Conservation (phyloP, 1,140 invertebrate genomes). For the Drosophila trapezifrons region DNA sequence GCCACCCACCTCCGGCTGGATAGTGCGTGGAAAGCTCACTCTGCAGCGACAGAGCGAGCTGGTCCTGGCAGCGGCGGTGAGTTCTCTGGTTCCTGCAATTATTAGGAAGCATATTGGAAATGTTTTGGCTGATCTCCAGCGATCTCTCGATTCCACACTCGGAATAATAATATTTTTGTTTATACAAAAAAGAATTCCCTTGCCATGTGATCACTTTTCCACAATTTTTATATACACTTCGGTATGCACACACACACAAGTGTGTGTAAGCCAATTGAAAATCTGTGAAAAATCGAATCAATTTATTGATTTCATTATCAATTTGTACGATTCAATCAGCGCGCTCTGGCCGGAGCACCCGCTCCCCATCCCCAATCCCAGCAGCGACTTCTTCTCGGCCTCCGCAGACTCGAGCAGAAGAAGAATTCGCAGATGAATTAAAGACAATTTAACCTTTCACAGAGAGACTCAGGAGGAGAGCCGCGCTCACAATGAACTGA, state of each 20-base stretch:
- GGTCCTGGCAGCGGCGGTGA: constrained; percentile 79
- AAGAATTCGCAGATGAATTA: constrained; percentile 79
- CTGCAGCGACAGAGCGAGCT: constrained; percentile 73
- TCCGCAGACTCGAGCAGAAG: constrained; percentile 45
- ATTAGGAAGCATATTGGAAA: constrained; percentile 19
- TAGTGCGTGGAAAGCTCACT: constrained; percentile 79
- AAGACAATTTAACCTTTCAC: constrained; percentile 79
- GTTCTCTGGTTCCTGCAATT: constrained; percentile 15
- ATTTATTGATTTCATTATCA: constrained; percentile 75
- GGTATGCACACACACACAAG: not conserved
- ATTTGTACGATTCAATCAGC: constrained; percentile 67
- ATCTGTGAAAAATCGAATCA: constrained; percentile 45
- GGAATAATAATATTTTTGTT: constrained; percentile 48
- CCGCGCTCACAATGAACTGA: constrained; percentile 76
- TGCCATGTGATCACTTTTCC: constrained; percentile 18
- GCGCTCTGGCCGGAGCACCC: constrained; percentile 11
- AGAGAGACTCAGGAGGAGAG: constrained; percentile 16
- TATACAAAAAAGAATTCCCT: constrained; percentile 19
- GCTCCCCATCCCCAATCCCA: constrained; percentile 5
- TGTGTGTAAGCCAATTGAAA: constrained; percentile 34
- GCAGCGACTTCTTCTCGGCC: constrained; percentile 21
- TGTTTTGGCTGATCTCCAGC: constrained; percentile 26
- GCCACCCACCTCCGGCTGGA: constrained; percentile 81
- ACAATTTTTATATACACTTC: constrained; percentile 9
- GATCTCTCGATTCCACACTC: too few relatives aligned